Evolutionary conservation across 2,797 vertebrate genomes (phyloP), one percentile per base, ranked within the genome.

Genomic region (Chelonia mydas): DNA sequence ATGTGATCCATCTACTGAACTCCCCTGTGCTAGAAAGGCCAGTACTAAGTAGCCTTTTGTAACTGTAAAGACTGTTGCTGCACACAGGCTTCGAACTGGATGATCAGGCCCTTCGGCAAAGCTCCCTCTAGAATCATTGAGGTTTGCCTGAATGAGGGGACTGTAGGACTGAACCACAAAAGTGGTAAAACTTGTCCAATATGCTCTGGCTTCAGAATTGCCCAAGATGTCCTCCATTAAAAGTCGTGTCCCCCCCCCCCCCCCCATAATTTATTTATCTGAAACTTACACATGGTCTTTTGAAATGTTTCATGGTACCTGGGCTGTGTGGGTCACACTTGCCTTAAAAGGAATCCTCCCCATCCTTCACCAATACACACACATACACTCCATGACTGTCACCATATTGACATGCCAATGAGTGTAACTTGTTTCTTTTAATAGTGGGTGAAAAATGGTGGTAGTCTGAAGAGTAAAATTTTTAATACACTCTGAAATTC

Each of bases 191-290:
- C 49, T 61, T 90, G 6, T 16, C 8, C 49, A 23, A 79, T 90
- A 55, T 59, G 7, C 17, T 94, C 79, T 11, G 83, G 92, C 82
- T 81, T 88, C 84, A 45, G 79, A 93, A 76, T 53, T 91, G 72
- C 84, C 90, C 9, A 68, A 21, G 90, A 84, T 41, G 57, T 23
- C 47, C 45, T 7, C 27, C 23, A 19, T 72, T 37, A 31, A 61
- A 61, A 61, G n/a, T 68, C 6, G n/a, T n/a, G n/a, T n/a, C 8
- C 5, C 68, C 6, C 4, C 5, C 7, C 23, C 4, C 16, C 6
- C 10, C 33, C 9, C 8, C 21, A n/a, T 17, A 11, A 41, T 45
- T 74, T 74, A 21, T 45, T 74, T 27, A 74, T 41, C 41, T 74
- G 12, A 74, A 45, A 11, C 37, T 74, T 76, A 47, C 45, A 47